phyloP scores from a whole-genome alignment of 2,888 invertebrate species.

The Cosmopolites sordidus region DNA sequence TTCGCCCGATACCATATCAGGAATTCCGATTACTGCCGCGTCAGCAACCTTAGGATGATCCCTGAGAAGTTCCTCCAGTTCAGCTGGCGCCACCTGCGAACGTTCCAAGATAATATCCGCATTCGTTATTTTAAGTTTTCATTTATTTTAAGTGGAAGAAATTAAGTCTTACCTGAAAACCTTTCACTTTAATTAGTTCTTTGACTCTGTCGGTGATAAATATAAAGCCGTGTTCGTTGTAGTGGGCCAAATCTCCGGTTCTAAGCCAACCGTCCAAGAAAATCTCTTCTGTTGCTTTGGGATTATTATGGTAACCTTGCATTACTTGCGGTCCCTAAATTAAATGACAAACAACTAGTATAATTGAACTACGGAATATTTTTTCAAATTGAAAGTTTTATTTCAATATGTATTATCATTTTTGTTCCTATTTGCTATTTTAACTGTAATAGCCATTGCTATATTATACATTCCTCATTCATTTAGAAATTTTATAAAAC shows the following conservation, averaged over 20 bases:
- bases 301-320: constrained; percentile 73
- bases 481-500: too few species aligned
- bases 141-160: too few species aligned
- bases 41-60: constrained; percentile 71
- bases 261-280: constrained; percentile 65
- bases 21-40: constrained; percentile 77
- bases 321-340: constrained; percentile 74
- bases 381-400: too few species aligned
- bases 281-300: constrained; percentile 35
- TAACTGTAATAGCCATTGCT: too few species aligned
- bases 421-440: too few species aligned
- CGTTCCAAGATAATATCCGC: too few species aligned
- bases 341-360: too few species aligned
- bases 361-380: too few species aligned
- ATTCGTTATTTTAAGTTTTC: too few species aligned
- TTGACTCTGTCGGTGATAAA: constrained; percentile 74
- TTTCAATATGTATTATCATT: too few species aligned
- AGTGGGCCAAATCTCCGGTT: constrained; percentile 59
- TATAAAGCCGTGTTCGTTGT: constrained; percentile 61
- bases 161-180: constrained; percentile 60
- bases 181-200: constrained; percentile 74
- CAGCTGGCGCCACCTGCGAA: constrained; percentile 75
- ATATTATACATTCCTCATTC: too few species aligned
- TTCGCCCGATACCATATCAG: constrained; percentile 66
- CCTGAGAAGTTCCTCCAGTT: constrained; percentile 71